A percentile compares a stretch with the other conserved stretches of the same genome.
Evolutionary conservation across 30 jellyfish, hydroid and myxozoan species (phyloP).

Genomic region (Turritopsis dohrnii): DNA sequence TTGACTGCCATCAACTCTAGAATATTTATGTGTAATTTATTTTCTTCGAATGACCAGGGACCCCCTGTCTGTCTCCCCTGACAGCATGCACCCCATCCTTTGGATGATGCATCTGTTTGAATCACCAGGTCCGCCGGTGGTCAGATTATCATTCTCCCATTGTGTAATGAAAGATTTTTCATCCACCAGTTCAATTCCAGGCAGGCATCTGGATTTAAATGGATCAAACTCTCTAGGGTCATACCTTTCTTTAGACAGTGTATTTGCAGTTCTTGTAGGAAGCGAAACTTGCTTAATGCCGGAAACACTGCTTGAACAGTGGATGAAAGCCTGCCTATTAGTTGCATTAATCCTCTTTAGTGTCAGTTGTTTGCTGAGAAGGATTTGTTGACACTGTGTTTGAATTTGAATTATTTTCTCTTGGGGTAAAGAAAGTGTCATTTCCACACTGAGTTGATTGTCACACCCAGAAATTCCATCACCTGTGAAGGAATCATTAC

Average conservation of each 20-base stretch:
- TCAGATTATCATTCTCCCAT: conserved; percentile 8
- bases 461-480: conserved; percentile 34
- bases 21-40: conserved; percentile 32
- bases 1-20: conserved; percentile 41
- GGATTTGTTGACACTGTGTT: conserved; percentile 13
- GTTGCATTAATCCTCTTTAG: conserved; percentile 2
- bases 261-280: conserved; percentile 29
- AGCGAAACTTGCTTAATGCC: conserved; percentile 23
- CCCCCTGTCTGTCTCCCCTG: conserved; percentile 37
- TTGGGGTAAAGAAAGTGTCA: conserved; percentile 24
- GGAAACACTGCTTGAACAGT: conserved; percentile 32
- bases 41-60: conserved; percentile 30
- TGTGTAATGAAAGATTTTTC: conserved; percentile 27
- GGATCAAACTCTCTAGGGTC: conserved; percentile 13
- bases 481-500: conserved; percentile 22
- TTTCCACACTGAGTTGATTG: conserved; percentile 35
- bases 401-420: conserved; percentile 11
- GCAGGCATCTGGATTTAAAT: conserved; percentile 24
- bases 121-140: not conserved
- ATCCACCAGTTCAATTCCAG: conserved; percentile 34
- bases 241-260: not conserved
- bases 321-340: conserved; percentile 12
- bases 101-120: conserved; percentile 16
- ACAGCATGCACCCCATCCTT: conserved; percentile 46
- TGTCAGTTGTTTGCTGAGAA: not conserved